phyloP scores from a whole-genome alignment of 2,888 invertebrate genomes.

The Aphrophora alni region DNA sequence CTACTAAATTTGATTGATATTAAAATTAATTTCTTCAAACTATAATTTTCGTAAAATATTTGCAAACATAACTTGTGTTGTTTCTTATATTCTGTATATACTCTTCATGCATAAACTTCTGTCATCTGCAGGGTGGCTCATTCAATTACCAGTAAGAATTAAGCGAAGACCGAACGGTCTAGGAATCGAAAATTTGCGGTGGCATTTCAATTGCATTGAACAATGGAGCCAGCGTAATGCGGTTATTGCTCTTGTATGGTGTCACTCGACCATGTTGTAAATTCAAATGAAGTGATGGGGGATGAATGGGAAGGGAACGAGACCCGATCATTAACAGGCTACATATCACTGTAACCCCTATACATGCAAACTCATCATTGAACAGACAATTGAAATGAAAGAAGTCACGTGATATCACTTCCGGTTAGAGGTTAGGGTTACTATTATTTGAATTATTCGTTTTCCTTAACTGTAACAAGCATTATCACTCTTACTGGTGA shows the following conservation, averaged over 20 bases:
- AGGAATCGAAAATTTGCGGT: neutral
- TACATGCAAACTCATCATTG: conserved; percentile 9
- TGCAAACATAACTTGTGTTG: no score
- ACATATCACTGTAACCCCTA: neutral
- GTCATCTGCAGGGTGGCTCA: neutral
- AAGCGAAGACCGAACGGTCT: neutral
- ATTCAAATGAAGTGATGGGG: conserved; percentile 3
- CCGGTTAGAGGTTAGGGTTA: neutral
- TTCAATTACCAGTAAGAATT: neutral
- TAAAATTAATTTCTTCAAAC: no score
- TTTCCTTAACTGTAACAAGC: neutral
- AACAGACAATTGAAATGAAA: neutral
- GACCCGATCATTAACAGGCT: neutral
- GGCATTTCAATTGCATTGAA: neutral
- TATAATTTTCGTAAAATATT: no score
- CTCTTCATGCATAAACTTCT: no score
- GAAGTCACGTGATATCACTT: neutral
- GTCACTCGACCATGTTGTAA: conserved; percentile 2
- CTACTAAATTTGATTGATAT: no score
- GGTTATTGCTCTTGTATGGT: conserved; percentile 9
- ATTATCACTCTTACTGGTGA: no score
- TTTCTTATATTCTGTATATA: no score
- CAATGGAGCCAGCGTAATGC: neutral
- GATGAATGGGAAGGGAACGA: neutral
- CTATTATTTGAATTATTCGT: neutral